These are phyloP conservation scores for Orchestia grillus DNA, from an alignment of 1,140 invertebrate species.

Conservation along the genomic window DNA sequence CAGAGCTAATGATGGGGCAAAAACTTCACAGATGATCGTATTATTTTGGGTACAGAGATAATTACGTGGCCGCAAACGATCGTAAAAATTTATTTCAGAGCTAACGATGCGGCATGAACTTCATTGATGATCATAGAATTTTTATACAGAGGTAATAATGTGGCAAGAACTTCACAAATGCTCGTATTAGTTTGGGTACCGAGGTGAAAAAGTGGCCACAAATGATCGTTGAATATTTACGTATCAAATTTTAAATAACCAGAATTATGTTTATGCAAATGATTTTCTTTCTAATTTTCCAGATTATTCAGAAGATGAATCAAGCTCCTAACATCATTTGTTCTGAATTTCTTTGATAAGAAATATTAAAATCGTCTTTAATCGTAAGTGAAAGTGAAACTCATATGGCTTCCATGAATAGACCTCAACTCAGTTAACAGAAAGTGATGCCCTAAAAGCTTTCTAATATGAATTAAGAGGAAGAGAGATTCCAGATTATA, in stretches of 20 bases:
- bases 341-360: background rate
- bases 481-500: background rate
- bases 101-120: background rate
- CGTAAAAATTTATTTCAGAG: background rate
- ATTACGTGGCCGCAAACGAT: too few relatives aligned
- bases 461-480: background rate
- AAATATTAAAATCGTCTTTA: background rate
- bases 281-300: background rate
- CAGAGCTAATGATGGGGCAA: background rate
- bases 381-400: background rate
- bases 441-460: background rate
- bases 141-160: background rate
- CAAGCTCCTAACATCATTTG: background rate
- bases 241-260: background rate
- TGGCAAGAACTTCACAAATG: background rate
- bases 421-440: background rate
- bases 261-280: background rate
- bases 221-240: background rate
- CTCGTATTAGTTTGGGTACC: too few relatives aligned
- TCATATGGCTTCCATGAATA: background rate
- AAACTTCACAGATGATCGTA: background rate
- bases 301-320: slow-evolving; percentile 26
- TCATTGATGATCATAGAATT: background rate
- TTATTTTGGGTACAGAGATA: too few relatives aligned
- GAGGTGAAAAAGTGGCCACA: background rate